Percentiles rank a stretch among this genome's conserved stretches.
phyloP scores from a whole-genome alignment of 2,113 vertebrate species.

The Eudorcas thomsonii region DNA sequence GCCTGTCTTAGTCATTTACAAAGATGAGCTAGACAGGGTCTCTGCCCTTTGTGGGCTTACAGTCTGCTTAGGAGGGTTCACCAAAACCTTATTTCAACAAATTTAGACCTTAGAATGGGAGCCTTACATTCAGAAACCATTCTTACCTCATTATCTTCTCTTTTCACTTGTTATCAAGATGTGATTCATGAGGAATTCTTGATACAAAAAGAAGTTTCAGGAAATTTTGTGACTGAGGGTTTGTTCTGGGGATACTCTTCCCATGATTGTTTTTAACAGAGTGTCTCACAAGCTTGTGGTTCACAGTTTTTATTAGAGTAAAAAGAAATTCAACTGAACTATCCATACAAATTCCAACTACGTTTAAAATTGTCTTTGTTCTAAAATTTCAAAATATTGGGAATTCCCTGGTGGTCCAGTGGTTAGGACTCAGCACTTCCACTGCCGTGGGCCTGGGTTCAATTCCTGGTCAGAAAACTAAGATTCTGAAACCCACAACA shows the following conservation, averaged over 20 bases:
- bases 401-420: neutral
- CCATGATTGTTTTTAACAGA: neutral
- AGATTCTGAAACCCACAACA: neutral
- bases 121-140: slow-evolving; percentile 17
- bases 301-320: neutral
- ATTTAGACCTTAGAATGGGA: slow-evolving; percentile 32
- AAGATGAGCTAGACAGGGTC: neutral
- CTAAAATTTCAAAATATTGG: neutral
- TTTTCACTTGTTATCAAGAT: slow-evolving; percentile 30
- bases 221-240: neutral
- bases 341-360: slow-evolving; percentile 24
- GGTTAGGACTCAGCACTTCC: neutral
- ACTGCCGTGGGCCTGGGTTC: neutral
- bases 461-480: neutral
- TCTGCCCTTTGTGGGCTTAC: neutral
- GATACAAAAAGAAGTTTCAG: neutral
- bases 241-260: neutral
- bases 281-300: neutral
- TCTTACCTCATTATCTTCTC: neutral
- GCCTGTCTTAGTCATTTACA: neutral
- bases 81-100: slow-evolving; percentile 23
- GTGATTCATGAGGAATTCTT: slow-evolving; percentile 6
- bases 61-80: neutral
- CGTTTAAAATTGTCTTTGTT: slow-evolving; percentile 18
- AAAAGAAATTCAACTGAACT: slow-evolving; percentile 20